Evolutionary conservation across 2,113 vertebrate genomes (phyloP).

Genomic region (Chiloscyllium plagiosum): DNA sequence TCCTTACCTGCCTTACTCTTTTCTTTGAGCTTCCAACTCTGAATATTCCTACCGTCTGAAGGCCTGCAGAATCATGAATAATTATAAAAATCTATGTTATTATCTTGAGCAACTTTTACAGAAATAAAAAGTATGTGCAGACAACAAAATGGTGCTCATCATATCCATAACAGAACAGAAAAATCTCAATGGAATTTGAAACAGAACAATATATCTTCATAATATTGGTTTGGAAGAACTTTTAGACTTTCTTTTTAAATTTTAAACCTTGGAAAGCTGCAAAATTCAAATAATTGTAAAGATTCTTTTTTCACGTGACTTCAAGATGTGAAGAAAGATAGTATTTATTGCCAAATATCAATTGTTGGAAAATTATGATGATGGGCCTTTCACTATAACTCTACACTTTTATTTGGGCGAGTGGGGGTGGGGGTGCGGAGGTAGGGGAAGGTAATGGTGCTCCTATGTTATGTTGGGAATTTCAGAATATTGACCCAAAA

Average conservation of each 20-base stretch:
- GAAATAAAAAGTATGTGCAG: neutral
- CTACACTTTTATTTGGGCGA: neutral
- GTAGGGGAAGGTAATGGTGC: neutral
- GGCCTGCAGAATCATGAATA: slow-evolving; percentile 57
- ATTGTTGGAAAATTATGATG: neutral
- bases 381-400: neutral
- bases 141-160: neutral
- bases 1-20: slow-evolving; percentile 88
- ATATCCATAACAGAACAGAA: neutral
- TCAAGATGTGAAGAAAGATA: neutral
- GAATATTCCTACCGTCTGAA: slow-evolving; percentile 95
- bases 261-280: neutral
- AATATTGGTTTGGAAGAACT: neutral
- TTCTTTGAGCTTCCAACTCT: slow-evolving; percentile 96
- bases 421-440: too few species aligned
- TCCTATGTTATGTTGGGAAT: neutral
- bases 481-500: neutral
- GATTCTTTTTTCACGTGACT: neutral
- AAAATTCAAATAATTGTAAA: neutral
- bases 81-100: neutral
- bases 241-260: neutral
- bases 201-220: neutral
- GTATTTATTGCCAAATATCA: neutral
- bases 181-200: neutral
- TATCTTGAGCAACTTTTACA: neutral